Evolutionary conservation across 1,140 invertebrate species (phyloP), one percentile per base, ranked within the genome.

Genomic region (Caligus rogercresseyi): DNA sequence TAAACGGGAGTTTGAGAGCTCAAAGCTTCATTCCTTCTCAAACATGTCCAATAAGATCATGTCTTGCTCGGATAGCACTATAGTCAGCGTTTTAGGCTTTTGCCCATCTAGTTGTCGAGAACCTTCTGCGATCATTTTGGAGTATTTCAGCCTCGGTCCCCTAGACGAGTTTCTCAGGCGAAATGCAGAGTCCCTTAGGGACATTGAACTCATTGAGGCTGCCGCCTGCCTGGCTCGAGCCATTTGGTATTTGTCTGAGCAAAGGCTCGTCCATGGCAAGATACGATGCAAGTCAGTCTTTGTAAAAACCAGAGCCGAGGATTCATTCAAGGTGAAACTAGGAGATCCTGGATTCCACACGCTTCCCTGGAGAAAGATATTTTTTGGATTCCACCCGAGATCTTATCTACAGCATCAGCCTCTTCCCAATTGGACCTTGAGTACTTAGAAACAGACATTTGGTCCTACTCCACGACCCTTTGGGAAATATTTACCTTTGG

Each of bases 401-500:
- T 43, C n/a, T 43, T 43, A 11, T 43, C 31, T 43, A 43, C 31
- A 43, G 7, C 31, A 43, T 43, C n/a, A 43, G n/a, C 31, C n/a
- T 43, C 31, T 43, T 43, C 7, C 31, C 31, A 43, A n/a, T n/a
- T n/a, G n/a, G n/a, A n/a, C n/a, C n/a, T n/a, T n/a, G 31, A 43
- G 31, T 43, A 43, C n/a, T n/a, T n/a, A 43, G 66, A 68, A 23
- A 68, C 66, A 15, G 72, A 73, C 64, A 65, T 72, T 2, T 73
- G 71, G 67, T 62, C 69, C 2, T 73, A 67, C 67, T 72, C 71
- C 15, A 69, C 73, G 1, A 70, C 69, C 20, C 63, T 73, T 0
- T 73, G 72, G 72, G 72, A 73, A 65, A 70, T 73, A 43, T 73
- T 69, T 51, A 69, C 69, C 11, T 67, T 64, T 3, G 69, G 68